Evolutionary conservation across 2,888 invertebrate species (phyloP), one percentile per base, ranked within the genome.

Genomic region (Tachina grossa): DNA sequence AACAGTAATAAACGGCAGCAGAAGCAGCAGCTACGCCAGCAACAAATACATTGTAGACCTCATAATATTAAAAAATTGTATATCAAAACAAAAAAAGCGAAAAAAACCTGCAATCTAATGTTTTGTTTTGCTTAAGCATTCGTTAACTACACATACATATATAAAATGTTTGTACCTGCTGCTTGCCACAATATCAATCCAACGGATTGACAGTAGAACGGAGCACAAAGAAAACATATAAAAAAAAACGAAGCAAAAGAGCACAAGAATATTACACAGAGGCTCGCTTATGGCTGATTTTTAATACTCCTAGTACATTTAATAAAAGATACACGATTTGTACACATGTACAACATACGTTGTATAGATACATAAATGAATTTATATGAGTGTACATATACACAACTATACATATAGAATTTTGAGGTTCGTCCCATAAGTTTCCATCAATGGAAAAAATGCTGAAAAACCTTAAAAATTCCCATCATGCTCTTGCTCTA

Each of bases 61-160:
- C 53, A 69, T 79, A 53, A 53, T 82, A 63, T 55, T 78, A 47
- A 84, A 83, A 31, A 83, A 80, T 61, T 83, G 51, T 80, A 77
- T 77, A 87, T 51, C 83, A 82, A 83, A 86, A 84, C 80, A 83
- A 83, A 83, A 79, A 84, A 81, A 83, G 63, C 57, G 57, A 84
- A 81, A 66, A 76, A 75, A 85, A 79, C 80, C 75, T 87, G 82
- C 89, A 90, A 87, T 91, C 88, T 87, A 85, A 84, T 75, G 90
- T 91, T 91, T 91, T 91, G 91, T 91, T 91, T 91, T 91, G 91
- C 89, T 91, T 91, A 65, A 49, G 69, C 88, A 87, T 91, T 91
- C 91, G 89, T 75, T 80, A 63, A 49, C 68, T 71, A 31, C 31
- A 31, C 31, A 0, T 6, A 31, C 31, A 31, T 31, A 65, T 45